Evolutionary conservation across 1,140 invertebrate genomes (phyloP).

Genomic region (Anagrus nilaparvatae): DNA sequence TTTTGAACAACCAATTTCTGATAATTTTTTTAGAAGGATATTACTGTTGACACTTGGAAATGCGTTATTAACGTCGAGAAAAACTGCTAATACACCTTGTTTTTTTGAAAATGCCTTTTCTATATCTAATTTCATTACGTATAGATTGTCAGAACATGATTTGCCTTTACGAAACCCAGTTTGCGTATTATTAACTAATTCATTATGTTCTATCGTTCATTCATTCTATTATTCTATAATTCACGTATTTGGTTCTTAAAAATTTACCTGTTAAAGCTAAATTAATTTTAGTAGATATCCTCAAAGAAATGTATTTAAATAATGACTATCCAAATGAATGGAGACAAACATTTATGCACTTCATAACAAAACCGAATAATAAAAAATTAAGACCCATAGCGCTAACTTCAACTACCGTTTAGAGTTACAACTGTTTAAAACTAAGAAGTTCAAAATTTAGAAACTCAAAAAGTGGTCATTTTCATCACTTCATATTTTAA

Average conservation of each 20-base stretch:
- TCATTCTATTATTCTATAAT: background rate
- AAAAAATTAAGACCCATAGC: background rate
- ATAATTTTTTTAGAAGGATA: background rate
- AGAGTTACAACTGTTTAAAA: too few relatives aligned
- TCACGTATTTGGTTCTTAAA: background rate
- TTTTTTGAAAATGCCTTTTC: background rate
- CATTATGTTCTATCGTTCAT: background rate
- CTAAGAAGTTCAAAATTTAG: too few relatives aligned
- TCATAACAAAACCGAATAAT: background rate
- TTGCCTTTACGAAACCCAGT: background rate
- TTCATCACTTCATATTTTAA: too few relatives aligned
- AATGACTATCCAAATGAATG: background rate
- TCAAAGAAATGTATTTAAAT: background rate
- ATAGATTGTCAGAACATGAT: background rate
- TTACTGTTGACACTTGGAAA: background rate
- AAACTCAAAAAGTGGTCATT: too few relatives aligned
- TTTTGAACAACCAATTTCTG: background rate
- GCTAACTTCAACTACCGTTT: too few relatives aligned
- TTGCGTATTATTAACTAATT: background rate
- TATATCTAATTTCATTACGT: background rate
- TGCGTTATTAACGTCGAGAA: too few relatives aligned
- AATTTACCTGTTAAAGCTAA: background rate
- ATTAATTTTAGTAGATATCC: background rate
- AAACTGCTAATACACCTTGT: background rate
- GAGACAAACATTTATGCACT: background rate